Base-by-base conservation (phyloP, 1,140 invertebrate genomes). In the Prorops nasuta region DNA sequence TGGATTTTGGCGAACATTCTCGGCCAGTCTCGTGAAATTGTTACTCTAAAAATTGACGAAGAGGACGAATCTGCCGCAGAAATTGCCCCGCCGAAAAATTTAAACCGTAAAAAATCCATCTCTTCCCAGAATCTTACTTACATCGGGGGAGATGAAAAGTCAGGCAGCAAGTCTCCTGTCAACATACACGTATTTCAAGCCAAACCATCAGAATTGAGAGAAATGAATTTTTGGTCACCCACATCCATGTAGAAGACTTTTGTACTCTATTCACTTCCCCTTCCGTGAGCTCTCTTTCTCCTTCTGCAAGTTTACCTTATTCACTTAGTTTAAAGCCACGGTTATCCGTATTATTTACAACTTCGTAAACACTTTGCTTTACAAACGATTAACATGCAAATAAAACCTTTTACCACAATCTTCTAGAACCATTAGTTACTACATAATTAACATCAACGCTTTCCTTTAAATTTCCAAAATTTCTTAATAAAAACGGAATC, bases 181-280 rank as follows among this genome's bases (percentile, higher is more conserved):
- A 22, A 42, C 2, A 32, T 52, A 3, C 67, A 65, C 10, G 41
- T 66, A 6, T 79, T 81, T 56, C 78, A 80, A 58, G 81, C 85
- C 0, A 86, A 84, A 70, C 86, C 87, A 1, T 87, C 86, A 0
- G 86, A 89, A 67, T 71, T 89, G 9, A 70, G 88, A 44, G 88
- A 90, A 72, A 88, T 91, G 84, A 91, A 91, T 68, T 91, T 89
- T 74, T 89, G 86, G 86, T 89, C 87, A 8, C 87, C 87, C 0
- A 89, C 87, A 12, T 90, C 87, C 1, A 91, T 89, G 87, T 90
- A 81, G 79, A 61, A n/a, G n/a, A n/a, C n/a, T n/a, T n/a, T n/a
- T n/a, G n/a, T n/a, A n/a, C n/a, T n/a, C n/a, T n/a, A n/a, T n/a
- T n/a, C n/a, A n/a, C n/a, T n/a, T n/a, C n/a, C n/a, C n/a, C n/a